These are phyloP conservation scores for Papilio glaucus DNA, from an alignment of 1,140 invertebrate species.

Conservation along the genomic window DNA sequence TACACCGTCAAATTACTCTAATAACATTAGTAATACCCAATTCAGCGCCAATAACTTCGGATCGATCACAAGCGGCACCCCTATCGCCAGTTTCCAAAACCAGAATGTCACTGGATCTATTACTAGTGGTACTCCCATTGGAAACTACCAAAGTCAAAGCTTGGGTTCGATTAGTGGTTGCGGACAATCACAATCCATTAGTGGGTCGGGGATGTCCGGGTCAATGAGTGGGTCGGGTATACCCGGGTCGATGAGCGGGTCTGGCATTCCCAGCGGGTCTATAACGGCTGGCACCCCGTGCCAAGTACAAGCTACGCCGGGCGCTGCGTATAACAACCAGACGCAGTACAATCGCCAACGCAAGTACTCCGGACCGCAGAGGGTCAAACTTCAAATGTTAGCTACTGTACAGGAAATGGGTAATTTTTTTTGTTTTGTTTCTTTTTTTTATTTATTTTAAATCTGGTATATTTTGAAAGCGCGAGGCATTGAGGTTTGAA, in stretches of 20 bases:
- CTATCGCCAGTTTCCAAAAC: constrained; percentile 20
- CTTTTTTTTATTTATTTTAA: constrained; percentile 44
- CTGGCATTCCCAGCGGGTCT: constrained; percentile 50
- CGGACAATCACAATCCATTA: neutral
- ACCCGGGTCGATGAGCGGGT: constrained; percentile 12
- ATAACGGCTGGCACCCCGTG: constrained; percentile 62
- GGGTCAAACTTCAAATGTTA: constrained; percentile 77
- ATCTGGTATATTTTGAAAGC: too few relatives aligned
- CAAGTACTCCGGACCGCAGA: constrained; percentile 78
- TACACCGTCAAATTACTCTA: constrained; percentile 5
- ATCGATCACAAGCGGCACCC: constrained; percentile 39
- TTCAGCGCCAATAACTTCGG: constrained; percentile 22
- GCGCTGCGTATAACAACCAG: constrained; percentile 42
- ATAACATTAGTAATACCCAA: neutral
- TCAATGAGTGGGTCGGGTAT: neutral
- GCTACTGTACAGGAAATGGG: constrained; percentile 83
- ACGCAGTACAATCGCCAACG: constrained; percentile 64
- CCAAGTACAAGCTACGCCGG: constrained; percentile 22
- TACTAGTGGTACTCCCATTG: constrained; percentile 38
- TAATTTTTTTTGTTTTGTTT: constrained; percentile 63
- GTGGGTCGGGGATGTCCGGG: neutral
- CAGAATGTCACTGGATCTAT: constrained; percentile 36
- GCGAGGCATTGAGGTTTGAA: neutral
- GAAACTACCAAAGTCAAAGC: constrained; percentile 40
- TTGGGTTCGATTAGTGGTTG: constrained; percentile 36